Evolutionary conservation across 64 coral and sea anemone species (phyloP), one percentile per base, ranked within the genome.

Genomic region (Dendrophyllia cribrosa): DNA sequence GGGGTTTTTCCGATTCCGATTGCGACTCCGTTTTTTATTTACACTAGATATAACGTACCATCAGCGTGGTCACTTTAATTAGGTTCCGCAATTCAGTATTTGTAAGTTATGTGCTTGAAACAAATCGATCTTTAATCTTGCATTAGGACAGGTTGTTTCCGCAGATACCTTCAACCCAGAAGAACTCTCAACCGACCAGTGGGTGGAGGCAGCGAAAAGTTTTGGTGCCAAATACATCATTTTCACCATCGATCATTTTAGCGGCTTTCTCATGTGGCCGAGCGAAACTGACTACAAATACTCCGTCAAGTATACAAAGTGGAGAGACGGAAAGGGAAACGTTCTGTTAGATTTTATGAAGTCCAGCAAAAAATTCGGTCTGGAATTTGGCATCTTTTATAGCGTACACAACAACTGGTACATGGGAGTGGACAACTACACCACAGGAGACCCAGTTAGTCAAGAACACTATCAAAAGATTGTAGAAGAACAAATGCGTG

Each of bases 401-500:
- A 97, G 95, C 25, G 95, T 91, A 0, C 87, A 97, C 26, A 94
- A 97, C 15, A 97, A 97, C 75, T 97, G 92, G 92, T 97, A 94
- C 45, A 97, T 97, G 92, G 87, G 90, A 4, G 88, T 97, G 9
- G 88, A 94, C 19, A 63, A 94, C 17, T 97, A 91, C n/a, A 72
- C 51, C 15, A 90, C 88, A 13, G 59, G 24, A 19, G 50, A 74
- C 51, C 17, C 65, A 19, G 43, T 24, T 20, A 88, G 85, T 24
- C 91, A 97, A 53, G 70, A 73, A 10, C 24, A 21, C 50, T 97
- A 90, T 59, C 46, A 88, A 43, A 82, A 74, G 65, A 61, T 94
- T 7, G 91, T 80, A 26, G 51, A 89, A 43, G 88, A 64, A 49
- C 95, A 97, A 74, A 89, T 97, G 87, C 62, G 14, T 20, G 92